A percentile compares a stretch with the other conserved stretches of the same genome.
Evolutionary conservation across 1,140 invertebrate species (phyloP).

Genomic region (Lordiphosa clarofinis): DNA sequence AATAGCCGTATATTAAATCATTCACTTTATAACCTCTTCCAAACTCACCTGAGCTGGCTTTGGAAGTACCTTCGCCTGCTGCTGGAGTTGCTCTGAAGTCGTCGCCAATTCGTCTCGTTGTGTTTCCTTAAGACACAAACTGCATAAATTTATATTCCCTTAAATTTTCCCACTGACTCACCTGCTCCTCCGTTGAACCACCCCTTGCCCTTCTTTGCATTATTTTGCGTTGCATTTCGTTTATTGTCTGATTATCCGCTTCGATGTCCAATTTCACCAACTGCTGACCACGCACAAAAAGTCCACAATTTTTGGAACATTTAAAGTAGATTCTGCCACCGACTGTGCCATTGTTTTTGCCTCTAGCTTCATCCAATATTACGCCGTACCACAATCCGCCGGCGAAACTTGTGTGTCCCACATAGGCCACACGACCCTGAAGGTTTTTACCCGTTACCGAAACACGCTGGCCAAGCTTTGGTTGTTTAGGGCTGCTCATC

Average conservation of each 20-base stretch:
- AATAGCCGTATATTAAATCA: not conserved
- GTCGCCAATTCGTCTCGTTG: too few relatives aligned
- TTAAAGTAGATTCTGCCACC: slow-evolving; percentile 91
- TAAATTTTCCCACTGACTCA: slow-evolving; percentile 14
- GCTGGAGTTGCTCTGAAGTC: not conserved
- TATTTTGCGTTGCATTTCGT: slow-evolving; percentile 50
- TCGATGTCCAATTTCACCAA: slow-evolving; percentile 83
- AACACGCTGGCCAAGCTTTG: slow-evolving; percentile 87
- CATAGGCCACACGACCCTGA: slow-evolving; percentile 89
- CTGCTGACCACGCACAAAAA: slow-evolving; percentile 90
- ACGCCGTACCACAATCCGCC: slow-evolving; percentile 94
- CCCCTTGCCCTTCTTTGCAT: slow-evolving; percentile 22
- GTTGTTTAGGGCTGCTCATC: slow-evolving; percentile 74
- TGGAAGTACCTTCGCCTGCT: too few relatives aligned
- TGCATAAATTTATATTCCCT: too few relatives aligned
- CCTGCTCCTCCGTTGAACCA: slow-evolving; percentile 41
- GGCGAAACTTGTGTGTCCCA: slow-evolving; percentile 91
- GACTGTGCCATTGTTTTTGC: slow-evolving; percentile 95
- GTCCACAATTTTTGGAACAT: slow-evolving; percentile 90
- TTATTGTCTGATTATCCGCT: slow-evolving; percentile 22
- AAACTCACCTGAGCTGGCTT: slow-evolving; percentile 24
- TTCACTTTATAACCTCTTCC: not conserved
- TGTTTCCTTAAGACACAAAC: too few relatives aligned
- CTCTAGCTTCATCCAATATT: slow-evolving; percentile 92
- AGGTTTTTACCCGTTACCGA: slow-evolving; percentile 89